Evolutionary conservation across 2,113 vertebrate genomes (phyloP).

Genomic region (Meriones unguiculatus): DNA sequence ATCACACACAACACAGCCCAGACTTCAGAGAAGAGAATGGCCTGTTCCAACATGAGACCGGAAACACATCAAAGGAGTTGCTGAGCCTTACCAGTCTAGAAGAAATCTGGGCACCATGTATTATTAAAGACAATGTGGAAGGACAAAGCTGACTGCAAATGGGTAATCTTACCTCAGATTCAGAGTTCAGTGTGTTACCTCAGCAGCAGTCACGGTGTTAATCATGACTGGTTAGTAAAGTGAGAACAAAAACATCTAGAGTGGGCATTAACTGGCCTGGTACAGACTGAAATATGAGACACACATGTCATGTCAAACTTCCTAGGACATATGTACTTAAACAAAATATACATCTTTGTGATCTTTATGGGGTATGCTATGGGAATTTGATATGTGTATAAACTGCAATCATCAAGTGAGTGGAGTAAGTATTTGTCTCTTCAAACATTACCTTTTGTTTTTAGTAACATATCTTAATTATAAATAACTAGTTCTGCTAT

Average conservation of each 20-base stretch:
- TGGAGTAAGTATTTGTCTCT: neutral
- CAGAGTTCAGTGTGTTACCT: neutral
- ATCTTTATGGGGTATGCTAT: neutral
- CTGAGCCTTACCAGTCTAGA: neutral
- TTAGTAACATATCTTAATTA: neutral
- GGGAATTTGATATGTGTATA: neutral
- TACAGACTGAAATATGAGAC: neutral
- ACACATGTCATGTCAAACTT: neutral
- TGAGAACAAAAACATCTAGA: neutral
- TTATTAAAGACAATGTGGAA: neutral
- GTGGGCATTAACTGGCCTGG: neutral
- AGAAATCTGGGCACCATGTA: neutral
- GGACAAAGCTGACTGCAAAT: neutral
- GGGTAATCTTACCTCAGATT: neutral
- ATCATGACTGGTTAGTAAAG: neutral
- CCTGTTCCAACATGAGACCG: neutral
- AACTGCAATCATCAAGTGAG: neutral
- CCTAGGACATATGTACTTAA: neutral
- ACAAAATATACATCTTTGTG: neutral
- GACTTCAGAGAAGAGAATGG: neutral
- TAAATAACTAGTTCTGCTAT: neutral
- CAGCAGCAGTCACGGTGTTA: neutral
- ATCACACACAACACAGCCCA: neutral
- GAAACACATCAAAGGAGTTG: constrained; percentile 29
- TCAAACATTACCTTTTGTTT: neutral